A percentile compares a stretch with the other conserved stretches of the same genome.
phyloP scores from a whole-genome alignment of 2,797 vertebrate genomes.

The Melanotaenia parkinsoni region DNA sequence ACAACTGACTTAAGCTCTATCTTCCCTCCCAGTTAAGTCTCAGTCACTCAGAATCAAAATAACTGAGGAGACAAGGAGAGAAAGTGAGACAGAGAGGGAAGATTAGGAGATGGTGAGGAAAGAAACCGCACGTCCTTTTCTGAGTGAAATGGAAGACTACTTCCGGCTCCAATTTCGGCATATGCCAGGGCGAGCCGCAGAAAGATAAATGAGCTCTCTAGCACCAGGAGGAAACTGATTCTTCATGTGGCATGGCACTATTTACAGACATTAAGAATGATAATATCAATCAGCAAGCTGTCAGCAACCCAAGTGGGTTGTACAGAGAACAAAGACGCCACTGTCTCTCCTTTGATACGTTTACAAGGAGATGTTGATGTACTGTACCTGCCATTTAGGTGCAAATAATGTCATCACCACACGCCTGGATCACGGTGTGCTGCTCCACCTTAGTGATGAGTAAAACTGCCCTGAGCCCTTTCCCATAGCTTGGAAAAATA shows the following conservation, averaged over 20 bases:
- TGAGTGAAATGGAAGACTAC: slow-evolving; percentile 75
- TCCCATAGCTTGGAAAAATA: slow-evolving; percentile 56
- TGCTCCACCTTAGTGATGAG: slow-evolving; percentile 74
- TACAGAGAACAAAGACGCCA: slow-evolving; percentile 83
- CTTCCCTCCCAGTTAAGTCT: slow-evolving; percentile 69
- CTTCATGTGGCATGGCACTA: slow-evolving; percentile 85
- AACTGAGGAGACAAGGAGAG: slow-evolving; percentile 57
- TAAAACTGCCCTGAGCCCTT: slow-evolving; percentile 69
- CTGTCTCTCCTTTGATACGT: slow-evolving; percentile 82
- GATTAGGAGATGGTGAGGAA: slow-evolving; percentile 60
- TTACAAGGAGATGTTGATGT: slow-evolving; percentile 85
- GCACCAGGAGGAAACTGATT: slow-evolving; percentile 81
- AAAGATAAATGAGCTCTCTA: slow-evolving; percentile 83
- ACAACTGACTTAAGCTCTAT: slow-evolving; percentile 75
- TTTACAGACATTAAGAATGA: slow-evolving; percentile 90
- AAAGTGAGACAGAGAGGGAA: slow-evolving; percentile 58
- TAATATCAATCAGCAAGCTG: slow-evolving; percentile 88
- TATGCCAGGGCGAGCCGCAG: slow-evolving; percentile 71
- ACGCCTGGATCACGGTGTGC: slow-evolving; percentile 64
- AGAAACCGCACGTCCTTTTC: slow-evolving; percentile 51
- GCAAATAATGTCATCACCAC: slow-evolving; percentile 84
- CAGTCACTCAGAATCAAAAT: slow-evolving; percentile 75
- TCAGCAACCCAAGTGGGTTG: slow-evolving; percentile 83
- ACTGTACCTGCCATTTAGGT: slow-evolving; percentile 83
- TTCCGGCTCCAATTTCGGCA: slow-evolving; percentile 80